Base-by-base conservation (phyloP, 2,888 invertebrate species). In the Pyralis farinalis region DNA sequence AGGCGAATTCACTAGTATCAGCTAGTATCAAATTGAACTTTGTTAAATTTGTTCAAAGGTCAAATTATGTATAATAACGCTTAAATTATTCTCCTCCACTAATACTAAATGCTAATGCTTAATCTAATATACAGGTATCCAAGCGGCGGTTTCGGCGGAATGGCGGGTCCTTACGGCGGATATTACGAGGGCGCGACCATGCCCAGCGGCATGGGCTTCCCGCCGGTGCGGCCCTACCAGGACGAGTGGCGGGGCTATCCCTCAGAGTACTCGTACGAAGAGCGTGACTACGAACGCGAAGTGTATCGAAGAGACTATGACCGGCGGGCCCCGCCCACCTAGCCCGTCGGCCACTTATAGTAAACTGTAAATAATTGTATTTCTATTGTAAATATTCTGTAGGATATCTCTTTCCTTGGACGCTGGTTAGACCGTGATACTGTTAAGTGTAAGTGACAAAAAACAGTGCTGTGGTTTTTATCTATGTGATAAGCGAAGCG, bases 271-370 rank as follows among this genome's bases (percentile, higher is more conserved):
- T 63, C 78, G 6, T 89, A 89, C 58, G 86, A 86, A 21, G 91
- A 91, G 42, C 87, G 91, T 54, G 91, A 88, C 40, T 88, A 86
- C 44, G 89, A 89, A 49, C 80, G 87, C 31, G 91, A 91, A 49
- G 91, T 92, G 55, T 84, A 93, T 73, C 59, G 92, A 43, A 77
- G 93, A 46, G 93, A 93, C 58, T 93, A 92, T 57, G 93, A 93
- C 60, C 84, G 93, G 46, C 90, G 93, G 51, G 92, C 92, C 44
- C 92, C 92, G 27, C 92, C 92, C 11, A 90, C 92, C 40, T 87
- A 80, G 72, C 29, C 28, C 4, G 27, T 33, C 27, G 7, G 11
- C 12, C 37, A 41, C 43, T 43, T 40, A 40, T 30, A 12, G 12
- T 12, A 35, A 43, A 51, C 58, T 85, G 85, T 85, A 85, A 71